Evolutionary conservation across 2,113 vertebrate species (phyloP), one percentile per base, ranked within the genome.

Genomic region (Ranitomeya imitator): DNA sequence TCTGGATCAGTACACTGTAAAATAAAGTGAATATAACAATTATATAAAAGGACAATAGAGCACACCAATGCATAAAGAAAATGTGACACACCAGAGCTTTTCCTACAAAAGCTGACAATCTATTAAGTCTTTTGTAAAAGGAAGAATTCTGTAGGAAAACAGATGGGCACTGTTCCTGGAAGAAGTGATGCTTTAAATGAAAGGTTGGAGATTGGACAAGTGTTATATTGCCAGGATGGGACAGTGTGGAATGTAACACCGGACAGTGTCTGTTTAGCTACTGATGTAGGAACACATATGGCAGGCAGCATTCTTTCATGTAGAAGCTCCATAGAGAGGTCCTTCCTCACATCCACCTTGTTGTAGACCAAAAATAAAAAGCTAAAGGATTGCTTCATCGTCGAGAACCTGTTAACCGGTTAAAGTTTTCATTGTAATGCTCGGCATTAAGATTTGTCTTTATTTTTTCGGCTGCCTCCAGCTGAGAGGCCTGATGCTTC

Each of bases 401-500:
- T 37, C 13, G 71, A 18, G 23, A 81, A 19, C 15, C 51, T 16
- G 63, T 54, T 52, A 51, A n/a, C 19, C 21, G 13, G 9, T 7
- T 19, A 83, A 52, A 12, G 7, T 4, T 45, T 54, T n/a, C 61
- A 16, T 11, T 69, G 61, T 15, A 83, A 2, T 65, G 65, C n/a
- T 67, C 45, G 14, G 78, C 18, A 26, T 19, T 74, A 10, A 85
- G 52, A 85, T n/a, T 52, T 90, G 10, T 19, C 69, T 90, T 87
- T 93, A 93, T 94, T 93, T 90, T 89, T 92, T 93, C 91, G 90
- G 19, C 90, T 91, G 91, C 93, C 94, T 91, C 94, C 94, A 93
- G 79, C 93, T 93, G 95, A 93, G 95, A 91, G 91, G 93, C 93
- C 89, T 90, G 92, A 90, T 26, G 89, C 92, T 93, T 94, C 94